Evolutionary conservation across 2,797 vertebrate species (phyloP).

Genomic region (Ptychobarbus kaznakovi): DNA sequence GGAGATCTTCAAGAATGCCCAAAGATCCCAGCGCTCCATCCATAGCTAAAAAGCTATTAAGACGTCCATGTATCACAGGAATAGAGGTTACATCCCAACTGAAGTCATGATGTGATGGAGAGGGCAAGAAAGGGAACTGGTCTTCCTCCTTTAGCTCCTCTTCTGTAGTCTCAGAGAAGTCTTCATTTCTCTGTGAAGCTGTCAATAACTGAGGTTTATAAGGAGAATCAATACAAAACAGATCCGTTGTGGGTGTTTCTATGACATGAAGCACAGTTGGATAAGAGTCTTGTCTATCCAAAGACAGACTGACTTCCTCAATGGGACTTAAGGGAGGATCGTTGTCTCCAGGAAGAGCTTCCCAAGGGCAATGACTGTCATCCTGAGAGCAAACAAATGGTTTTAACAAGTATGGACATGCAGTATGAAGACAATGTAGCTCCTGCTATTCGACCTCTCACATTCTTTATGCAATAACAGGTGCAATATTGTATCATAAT

Average conservation of each 20-base stretch:
- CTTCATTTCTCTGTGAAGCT: slow-evolving; percentile 37
- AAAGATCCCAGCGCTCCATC: slow-evolving; percentile 49
- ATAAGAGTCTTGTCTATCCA: slow-evolving; percentile 62
- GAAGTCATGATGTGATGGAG: slow-evolving; percentile 34
- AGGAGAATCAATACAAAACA: slow-evolving; percentile 48
- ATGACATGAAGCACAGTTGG: slow-evolving; percentile 54
- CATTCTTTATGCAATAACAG: not conserved
- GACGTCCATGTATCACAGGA: slow-evolving; percentile 45
- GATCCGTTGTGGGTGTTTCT: not conserved
- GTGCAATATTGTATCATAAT: not conserved
- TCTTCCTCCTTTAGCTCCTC: slow-evolving; percentile 57
- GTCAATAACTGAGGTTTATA: slow-evolving; percentile 58
- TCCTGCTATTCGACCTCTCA: not conserved
- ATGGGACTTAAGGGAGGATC: slow-evolving; percentile 83
- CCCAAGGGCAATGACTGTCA: slow-evolving; percentile 58
- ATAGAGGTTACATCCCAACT: slow-evolving; percentile 37
- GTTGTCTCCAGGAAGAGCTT: slow-evolving; percentile 34
- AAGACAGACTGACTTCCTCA: slow-evolving; percentile 68
- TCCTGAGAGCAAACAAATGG: slow-evolving; percentile 60
- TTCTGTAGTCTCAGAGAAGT: slow-evolving; percentile 8
- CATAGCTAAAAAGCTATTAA: slow-evolving; percentile 63
- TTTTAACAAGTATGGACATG: not conserved
- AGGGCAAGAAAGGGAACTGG: slow-evolving; percentile 51
- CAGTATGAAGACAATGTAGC: not conserved
- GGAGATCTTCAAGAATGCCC: slow-evolving; percentile 39